phyloP scores from a whole-genome alignment of 2,113 vertebrate genomes.

The Corydoras sp. region DNA sequence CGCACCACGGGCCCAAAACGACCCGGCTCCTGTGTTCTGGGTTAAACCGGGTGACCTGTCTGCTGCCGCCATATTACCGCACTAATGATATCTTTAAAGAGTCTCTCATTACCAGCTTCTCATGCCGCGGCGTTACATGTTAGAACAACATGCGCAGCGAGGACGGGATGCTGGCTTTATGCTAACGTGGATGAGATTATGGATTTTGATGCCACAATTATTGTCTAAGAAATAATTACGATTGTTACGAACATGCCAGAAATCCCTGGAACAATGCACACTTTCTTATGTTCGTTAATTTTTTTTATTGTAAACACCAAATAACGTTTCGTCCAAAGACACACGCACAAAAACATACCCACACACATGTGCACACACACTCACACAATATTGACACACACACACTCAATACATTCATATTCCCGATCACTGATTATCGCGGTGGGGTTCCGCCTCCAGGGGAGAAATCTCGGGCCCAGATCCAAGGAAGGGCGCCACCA shows the following conservation, averaged over 20 bases:
- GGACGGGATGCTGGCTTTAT: too few species aligned
- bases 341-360: slow-evolving; percentile 6
- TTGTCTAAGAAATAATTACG: too few species aligned
- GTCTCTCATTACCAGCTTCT: slow-evolving; percentile 15
- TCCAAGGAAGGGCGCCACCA: too few species aligned
- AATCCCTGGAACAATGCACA: neutral
- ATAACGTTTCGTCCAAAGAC: neutral
- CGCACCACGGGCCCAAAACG: slow-evolving; percentile 4
- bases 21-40: neutral
- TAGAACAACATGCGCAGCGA: too few species aligned
- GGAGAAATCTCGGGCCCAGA: too few species aligned
- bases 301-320: neutral
- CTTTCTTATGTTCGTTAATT: too few species aligned
- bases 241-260: too few species aligned
- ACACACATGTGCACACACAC: slow-evolving; percentile 16
- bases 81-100: slow-evolving; percentile 6
- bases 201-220: too few species aligned
- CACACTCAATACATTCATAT: too few species aligned
- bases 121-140: neutral
- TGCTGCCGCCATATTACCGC: slow-evolving; percentile 13
- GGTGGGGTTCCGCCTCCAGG: too few species aligned
- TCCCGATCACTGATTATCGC: too few species aligned
- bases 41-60: neutral
- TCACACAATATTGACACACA: slow-evolving; percentile 8
- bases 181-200: too few species aligned